Evolutionary conservation across 1,140 invertebrate species (phyloP).

Genomic region (Hesperophylax magnus): DNA sequence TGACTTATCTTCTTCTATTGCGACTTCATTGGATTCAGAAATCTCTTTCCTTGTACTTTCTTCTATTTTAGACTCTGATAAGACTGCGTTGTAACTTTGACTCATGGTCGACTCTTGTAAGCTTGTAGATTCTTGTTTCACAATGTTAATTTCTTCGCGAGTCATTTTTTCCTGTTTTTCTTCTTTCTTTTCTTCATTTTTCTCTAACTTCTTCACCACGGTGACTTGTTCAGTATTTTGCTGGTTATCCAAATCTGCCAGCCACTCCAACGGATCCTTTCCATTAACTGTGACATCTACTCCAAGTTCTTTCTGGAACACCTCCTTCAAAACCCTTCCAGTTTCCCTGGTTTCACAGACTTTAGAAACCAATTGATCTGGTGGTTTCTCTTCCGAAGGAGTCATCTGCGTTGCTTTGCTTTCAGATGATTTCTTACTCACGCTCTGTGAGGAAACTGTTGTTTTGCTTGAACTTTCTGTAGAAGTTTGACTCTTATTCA

Average conservation of each 20-base stretch:
- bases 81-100: too few relatives aligned
- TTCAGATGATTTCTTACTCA: too few relatives aligned
- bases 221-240: neutral
- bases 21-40: too few relatives aligned
- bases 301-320: slow-evolving; percentile 44
- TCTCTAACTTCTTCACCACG: neutral
- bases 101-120: too few relatives aligned
- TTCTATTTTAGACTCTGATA: too few relatives aligned
- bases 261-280: slow-evolving; percentile 60
- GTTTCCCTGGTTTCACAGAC: slow-evolving; percentile 24
- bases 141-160: neutral
- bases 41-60: too few relatives aligned
- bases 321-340: slow-evolving; percentile 49
- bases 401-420: too few relatives aligned
- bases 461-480: neutral
- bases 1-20: too few relatives aligned
- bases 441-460: neutral
- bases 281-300: slow-evolving; percentile 60
- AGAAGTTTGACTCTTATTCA: neutral
- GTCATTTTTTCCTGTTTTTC: neutral
- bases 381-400: slow-evolving; percentile 10
- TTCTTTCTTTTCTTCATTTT: slow-evolving; percentile 3
- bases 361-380: slow-evolving; percentile 15
- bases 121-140: too few relatives aligned
- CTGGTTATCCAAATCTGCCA: slow-evolving; percentile 57